Evolutionary conservation across 2,113 vertebrate genomes (phyloP).

Genomic region (Apaloderma vittatum): DNA sequence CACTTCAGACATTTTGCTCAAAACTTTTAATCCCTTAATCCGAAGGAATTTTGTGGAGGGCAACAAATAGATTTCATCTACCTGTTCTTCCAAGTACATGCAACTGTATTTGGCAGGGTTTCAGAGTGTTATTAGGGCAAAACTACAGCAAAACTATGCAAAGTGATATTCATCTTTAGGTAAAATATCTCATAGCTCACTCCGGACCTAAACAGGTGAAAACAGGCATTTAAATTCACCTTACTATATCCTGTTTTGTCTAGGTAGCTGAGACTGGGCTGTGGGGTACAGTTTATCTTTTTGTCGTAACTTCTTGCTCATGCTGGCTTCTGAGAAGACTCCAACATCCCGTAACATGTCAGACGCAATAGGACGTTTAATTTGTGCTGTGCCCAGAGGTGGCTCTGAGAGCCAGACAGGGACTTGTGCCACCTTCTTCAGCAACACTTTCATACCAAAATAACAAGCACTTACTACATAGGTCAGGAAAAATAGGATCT

Average conservation of each 20-base stretch:
- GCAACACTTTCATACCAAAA: constrained; percentile 48
- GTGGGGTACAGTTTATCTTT: not conserved
- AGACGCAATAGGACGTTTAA: not conserved
- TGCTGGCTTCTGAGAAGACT: not conserved
- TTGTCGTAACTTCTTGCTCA: not conserved
- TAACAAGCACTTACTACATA: constrained; percentile 54
- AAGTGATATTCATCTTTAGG: not conserved
- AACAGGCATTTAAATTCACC: not conserved
- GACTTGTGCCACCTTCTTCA: constrained; percentile 25
- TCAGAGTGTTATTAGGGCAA: not conserved
- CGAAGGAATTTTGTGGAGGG: not conserved
- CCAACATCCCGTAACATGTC: not conserved
- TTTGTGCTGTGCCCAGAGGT: constrained; percentile 45
- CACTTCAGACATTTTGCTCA: not conserved
- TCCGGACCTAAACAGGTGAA: not conserved
- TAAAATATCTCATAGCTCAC: not conserved
- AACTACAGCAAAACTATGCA: constrained; percentile 1
- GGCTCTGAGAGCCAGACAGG: constrained; percentile 27
- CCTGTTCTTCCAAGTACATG: not conserved
- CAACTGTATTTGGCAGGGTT: not conserved
- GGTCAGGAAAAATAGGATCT: constrained; percentile 14
- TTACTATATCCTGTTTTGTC: not conserved
- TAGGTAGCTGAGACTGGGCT: not conserved
- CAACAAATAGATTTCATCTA: not conserved
- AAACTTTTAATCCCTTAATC: not conserved